A percentile compares a stretch with the other conserved stretches of the same genome.
These are phyloP conservation scores for Diuraphis noxia DNA, from an alignment of 1,140 invertebrate genomes.

Conservation along the genomic window DNA sequence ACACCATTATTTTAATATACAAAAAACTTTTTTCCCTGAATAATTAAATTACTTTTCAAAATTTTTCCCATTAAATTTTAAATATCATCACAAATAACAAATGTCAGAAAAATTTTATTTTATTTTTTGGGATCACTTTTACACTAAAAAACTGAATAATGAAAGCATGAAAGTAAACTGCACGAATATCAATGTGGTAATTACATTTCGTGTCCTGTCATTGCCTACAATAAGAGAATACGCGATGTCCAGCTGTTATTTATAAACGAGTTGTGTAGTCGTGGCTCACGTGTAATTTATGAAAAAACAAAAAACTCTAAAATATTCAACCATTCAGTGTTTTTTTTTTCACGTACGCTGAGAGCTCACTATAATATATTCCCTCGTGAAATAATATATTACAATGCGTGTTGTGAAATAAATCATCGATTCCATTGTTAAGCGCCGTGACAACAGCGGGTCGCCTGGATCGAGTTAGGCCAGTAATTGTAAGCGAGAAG, in stretches of 20 bases:
- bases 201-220: neutral
- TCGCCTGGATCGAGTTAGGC: neutral
- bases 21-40: neutral
- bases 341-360: neutral
- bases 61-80: neutral
- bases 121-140: neutral
- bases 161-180: neutral
- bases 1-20: neutral
- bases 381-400: neutral
- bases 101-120: neutral
- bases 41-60: neutral
- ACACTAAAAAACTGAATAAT: neutral
- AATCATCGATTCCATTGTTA: neutral
- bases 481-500: neutral
- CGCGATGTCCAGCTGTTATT: neutral
- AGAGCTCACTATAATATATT: conserved; percentile 1
- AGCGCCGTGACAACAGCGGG: neutral
- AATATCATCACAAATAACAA: neutral
- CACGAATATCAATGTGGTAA: neutral
- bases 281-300: neutral
- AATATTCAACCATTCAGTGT: neutral
- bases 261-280: neutral
- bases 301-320: no score
- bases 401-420: neutral
- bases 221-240: neutral